Evolutionary conservation across 37 sponge, comb jelly and placozoan genomes (phyloP).

Genomic region (Chondrilla cf. caribensis): DNA sequence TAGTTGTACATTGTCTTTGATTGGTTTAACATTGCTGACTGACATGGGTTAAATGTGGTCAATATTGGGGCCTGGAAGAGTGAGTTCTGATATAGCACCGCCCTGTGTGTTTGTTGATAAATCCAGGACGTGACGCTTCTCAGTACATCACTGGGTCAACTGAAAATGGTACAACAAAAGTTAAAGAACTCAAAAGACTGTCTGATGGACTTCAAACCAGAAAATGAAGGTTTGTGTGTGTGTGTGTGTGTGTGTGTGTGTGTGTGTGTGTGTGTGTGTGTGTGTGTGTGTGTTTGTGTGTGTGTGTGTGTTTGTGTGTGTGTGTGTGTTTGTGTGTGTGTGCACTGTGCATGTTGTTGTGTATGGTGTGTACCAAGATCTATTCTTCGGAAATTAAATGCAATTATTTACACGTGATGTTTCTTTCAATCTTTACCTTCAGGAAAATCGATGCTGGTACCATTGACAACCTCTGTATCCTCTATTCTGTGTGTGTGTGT

Average conservation of each 20-base stretch:
- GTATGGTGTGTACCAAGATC: too few relatives aligned
- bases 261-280: background rate
- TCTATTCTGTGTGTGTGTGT: constrained; percentile 21
- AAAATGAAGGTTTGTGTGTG: constrained; percentile 48
- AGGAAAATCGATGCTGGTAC: constrained; percentile 77
- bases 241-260: background rate
- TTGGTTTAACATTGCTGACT: too few relatives aligned
- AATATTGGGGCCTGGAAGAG: too few relatives aligned
- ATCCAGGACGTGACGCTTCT: constrained; percentile 80
- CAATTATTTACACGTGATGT: background rate
- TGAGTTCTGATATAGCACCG: too few relatives aligned
- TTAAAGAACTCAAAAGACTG: constrained; percentile 83
- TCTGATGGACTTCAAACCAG: constrained; percentile 49
- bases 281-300: too few relatives aligned
- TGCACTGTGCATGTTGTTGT: background rate
- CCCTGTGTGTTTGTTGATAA: too few relatives aligned
- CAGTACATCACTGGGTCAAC: constrained; percentile 72
- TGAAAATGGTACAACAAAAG: constrained; percentile 83
- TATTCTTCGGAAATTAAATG: too few relatives aligned
- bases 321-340: too few relatives aligned
- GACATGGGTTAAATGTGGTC: too few relatives aligned
- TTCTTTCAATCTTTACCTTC: constrained; percentile 13
- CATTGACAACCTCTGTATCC: constrained; percentile 89
- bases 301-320: too few relatives aligned
- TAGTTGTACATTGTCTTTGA: too few relatives aligned